Conservation (phyloP, 1,140 invertebrate species). For the Aethina tumida region DNA sequence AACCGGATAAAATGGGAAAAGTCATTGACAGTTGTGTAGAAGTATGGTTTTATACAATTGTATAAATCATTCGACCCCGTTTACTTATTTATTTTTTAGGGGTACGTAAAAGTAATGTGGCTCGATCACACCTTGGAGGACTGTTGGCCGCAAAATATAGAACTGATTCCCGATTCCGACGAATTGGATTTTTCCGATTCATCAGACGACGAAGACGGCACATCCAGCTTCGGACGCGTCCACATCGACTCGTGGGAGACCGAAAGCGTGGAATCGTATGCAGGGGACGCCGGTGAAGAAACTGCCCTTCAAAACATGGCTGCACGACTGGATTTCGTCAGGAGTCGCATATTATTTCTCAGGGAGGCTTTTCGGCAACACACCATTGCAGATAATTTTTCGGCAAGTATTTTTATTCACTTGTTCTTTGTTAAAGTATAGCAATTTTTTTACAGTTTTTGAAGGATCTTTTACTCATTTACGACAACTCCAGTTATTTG, state of each 20-base stretch:
- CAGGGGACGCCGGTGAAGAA: constrained; percentile 31
- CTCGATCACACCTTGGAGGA: constrained; percentile 71
- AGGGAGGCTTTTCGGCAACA: constrained; percentile 29
- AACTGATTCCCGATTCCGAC: constrained; percentile 26
- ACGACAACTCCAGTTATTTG: constrained; percentile 77
- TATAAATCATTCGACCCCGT: constrained; percentile 1
- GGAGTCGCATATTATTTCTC: constrained; percentile 29
- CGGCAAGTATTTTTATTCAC: constrained; percentile 21
- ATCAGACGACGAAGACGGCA: constrained; percentile 43
- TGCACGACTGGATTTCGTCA: constrained; percentile 31
- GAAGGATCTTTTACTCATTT: constrained; percentile 68
- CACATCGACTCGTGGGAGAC: constrained; percentile 69
- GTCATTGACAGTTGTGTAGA: constrained; percentile 81
- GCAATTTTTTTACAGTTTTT: constrained; percentile 44
- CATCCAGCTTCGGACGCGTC: constrained; percentile 13
- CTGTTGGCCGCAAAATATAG: constrained; percentile 72
- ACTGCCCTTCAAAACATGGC: constrained; percentile 32
- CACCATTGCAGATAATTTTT: constrained; percentile 26
- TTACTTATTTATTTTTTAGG: constrained; percentile 16
- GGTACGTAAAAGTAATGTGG: constrained; percentile 74
- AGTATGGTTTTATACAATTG: constrained; percentile 44
- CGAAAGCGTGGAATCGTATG: constrained; percentile 49
- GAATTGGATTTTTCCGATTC: constrained; percentile 56
- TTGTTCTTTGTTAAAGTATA: constrained; percentile 2
- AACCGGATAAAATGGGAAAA: constrained; percentile 65